Base-by-base conservation (phyloP, 1,140 invertebrate genomes). In the Drosophila persimilis region DNA sequence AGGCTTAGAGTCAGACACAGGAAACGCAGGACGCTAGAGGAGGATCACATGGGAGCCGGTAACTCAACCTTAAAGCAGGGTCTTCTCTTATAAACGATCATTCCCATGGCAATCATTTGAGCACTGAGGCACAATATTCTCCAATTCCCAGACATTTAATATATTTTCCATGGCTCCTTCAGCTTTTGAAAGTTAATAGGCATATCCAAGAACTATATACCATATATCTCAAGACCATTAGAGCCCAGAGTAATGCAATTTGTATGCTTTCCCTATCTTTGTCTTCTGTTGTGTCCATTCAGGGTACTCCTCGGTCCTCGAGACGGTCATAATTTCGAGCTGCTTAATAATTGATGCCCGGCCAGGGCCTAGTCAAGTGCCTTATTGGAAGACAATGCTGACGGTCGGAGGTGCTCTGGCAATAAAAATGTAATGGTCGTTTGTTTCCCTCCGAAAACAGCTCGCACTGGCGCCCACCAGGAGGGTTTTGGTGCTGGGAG, bases 391-490 rank as follows among this genome's bases (percentile, higher is more conserved):
- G 60, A 44, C 45, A 54, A 22, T 15, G 20, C 41, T 15, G 39
- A 20, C 15, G 41, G 50, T 24, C 44, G 11, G 11, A 70, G 71
- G 45, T 29, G 8, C 35, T 39, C 35, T 51, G 81, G 77, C 77
- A 77, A 80, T 86, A 86, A 85, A 85, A 86, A 29, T 80, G 86
- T 85, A 74, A 85, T 74, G 81, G 74, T 63, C 59, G n/a, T 9
- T 39, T 41, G 60, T 41, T 9, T 29, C 17, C 57, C 22, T 11
- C 2, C 13, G n/a, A 31, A 56, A 51, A 31, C 43, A 31, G 56
- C 31, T 11, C 9, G 9, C 31, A 35, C 9, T 11, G 31, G 31
- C 31, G 31, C 31, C 31, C 31, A 9, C 3, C 29, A 31, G 29
- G 29, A 31, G 29, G 7, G 7, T 8, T 31, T 31, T 26, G 53